phyloP scores from a whole-genome alignment of 2,113 vertebrate genomes.

The Clupea harengus region DNA sequence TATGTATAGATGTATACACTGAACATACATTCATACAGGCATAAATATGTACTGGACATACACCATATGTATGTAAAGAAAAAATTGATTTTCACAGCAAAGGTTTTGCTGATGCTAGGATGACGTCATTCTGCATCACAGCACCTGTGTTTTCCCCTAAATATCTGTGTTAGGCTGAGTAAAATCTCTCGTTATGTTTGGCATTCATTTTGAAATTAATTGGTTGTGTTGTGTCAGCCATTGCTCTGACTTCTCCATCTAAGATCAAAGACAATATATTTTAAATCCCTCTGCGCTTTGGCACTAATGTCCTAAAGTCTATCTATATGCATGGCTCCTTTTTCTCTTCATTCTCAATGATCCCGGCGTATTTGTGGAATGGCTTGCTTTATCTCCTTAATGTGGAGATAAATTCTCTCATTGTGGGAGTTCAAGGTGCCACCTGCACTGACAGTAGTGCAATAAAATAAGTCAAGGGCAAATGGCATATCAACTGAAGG shows the following conservation, averaged over 20 bases:
- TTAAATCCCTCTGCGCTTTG: neutral
- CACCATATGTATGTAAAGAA: neutral
- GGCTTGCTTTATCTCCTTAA: constrained; percentile 1
- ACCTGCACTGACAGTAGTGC: neutral
- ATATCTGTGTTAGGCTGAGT: neutral
- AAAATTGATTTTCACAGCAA: neutral
- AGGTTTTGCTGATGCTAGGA: neutral
- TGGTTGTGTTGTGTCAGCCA: neutral
- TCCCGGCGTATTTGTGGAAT: neutral
- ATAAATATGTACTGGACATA: neutral
- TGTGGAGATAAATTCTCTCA: neutral
- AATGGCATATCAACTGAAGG: constrained; percentile 1
- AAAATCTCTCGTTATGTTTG: neutral
- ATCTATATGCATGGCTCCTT: neutral
- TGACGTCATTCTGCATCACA: neutral
- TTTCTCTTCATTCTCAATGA: neutral
- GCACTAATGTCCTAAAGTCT: neutral
- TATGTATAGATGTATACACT: neutral
- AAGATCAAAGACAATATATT: neutral
- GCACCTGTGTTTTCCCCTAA: neutral
- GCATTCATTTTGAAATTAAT: neutral
- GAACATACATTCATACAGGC: neutral
- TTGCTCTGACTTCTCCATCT: constrained; percentile 4
- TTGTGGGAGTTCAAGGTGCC: neutral
- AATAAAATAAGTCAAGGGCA: constrained; percentile 10